phyloP scores from a whole-genome alignment of 2,888 invertebrate species.

The Syrista parreyssii region DNA sequence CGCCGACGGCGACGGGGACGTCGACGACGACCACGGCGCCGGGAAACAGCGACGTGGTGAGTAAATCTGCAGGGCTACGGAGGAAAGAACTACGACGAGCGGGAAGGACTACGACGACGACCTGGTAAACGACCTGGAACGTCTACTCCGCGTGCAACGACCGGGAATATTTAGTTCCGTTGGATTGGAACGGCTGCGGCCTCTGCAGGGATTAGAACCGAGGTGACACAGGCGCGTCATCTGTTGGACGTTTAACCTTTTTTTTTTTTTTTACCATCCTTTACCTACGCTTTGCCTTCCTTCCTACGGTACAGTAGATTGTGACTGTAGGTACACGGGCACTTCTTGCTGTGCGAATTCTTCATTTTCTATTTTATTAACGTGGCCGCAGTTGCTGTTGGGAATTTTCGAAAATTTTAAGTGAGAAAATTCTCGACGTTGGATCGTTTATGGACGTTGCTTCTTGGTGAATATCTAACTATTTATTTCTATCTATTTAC shows the following conservation, averaged over 20 bases:
- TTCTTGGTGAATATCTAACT: not conserved
- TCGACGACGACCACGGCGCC: slow-evolving; percentile 50
- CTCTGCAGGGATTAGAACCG: slow-evolving; percentile 40
- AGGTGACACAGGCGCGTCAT: slow-evolving; percentile 49
- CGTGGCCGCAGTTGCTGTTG: not conserved
- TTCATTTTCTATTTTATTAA: not conserved
- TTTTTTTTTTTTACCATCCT: slow-evolving; percentile 35
- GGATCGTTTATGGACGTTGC: not conserved
- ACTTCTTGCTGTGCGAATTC: not conserved
- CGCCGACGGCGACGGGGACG: slow-evolving; percentile 48
- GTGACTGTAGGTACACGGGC: slow-evolving; percentile 3
- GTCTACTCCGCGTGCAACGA: not conserved
- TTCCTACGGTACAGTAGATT: slow-evolving; percentile 15
- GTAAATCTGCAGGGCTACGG: slow-evolving; percentile 18
- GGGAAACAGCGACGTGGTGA: slow-evolving; percentile 61
- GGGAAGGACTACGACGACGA: not conserved
- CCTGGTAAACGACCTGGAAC: not conserved
- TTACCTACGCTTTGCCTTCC: slow-evolving; percentile 13
- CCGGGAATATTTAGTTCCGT: slow-evolving; percentile 40
- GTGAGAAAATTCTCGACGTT: not conserved
- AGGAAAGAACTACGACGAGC: not conserved
- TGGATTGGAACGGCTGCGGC: slow-evolving; percentile 26
- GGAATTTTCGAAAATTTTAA: not conserved
- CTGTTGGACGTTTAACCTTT: slow-evolving; percentile 50
- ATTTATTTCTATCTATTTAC: not conserved